phyloP scores from a whole-genome alignment of 2,888 invertebrate genomes.

The Nemapogon koenigi region DNA sequence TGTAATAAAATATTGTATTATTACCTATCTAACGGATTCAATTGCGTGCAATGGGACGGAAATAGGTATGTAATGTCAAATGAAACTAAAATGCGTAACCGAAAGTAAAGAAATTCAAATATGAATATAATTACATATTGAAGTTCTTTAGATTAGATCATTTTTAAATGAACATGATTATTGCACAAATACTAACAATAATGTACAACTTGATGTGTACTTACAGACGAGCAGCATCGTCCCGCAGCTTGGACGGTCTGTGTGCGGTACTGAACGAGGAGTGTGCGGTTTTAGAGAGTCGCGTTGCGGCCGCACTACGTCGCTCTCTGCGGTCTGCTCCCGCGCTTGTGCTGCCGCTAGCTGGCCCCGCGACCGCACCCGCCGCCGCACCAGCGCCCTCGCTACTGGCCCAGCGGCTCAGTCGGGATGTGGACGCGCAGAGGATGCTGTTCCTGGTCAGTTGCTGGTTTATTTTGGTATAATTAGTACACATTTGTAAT shows the following conservation, averaged over 20 bases:
- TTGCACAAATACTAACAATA: too few relatives aligned
- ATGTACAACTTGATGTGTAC: too few relatives aligned
- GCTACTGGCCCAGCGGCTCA: slow-evolving; percentile 81
- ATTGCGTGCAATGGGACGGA: too few relatives aligned
- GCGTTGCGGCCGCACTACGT: slow-evolving; percentile 77
- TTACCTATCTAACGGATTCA: too few relatives aligned
- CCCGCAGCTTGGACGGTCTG: slow-evolving; percentile 92
- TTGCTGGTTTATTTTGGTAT: slow-evolving; percentile 6
- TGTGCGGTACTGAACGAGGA: slow-evolving; percentile 97
- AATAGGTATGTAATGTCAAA: too few relatives aligned
- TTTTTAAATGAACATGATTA: too few relatives aligned
- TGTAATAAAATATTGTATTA: too few relatives aligned
- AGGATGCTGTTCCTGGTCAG: slow-evolving; percentile 78
- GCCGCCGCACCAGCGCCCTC: slow-evolving; percentile 16
- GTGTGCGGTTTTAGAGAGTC: slow-evolving; percentile 84
- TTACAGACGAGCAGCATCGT: slow-evolving; percentile 83
- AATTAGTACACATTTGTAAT: too few relatives aligned
- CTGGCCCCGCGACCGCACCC: slow-evolving; percentile 51
- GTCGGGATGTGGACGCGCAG: slow-evolving; percentile 79
- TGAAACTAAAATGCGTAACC: too few relatives aligned
- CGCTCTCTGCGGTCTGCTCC: slow-evolving; percentile 68
- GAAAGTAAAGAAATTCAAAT: too few relatives aligned
- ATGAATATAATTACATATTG: too few relatives aligned
- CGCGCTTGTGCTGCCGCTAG: slow-evolving; percentile 32
- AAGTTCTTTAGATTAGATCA: too few relatives aligned